Evolutionary conservation across 2,797 vertebrate genomes (phyloP), one percentile per base, ranked within the genome.

Genomic region (Helostoma temminkii): DNA sequence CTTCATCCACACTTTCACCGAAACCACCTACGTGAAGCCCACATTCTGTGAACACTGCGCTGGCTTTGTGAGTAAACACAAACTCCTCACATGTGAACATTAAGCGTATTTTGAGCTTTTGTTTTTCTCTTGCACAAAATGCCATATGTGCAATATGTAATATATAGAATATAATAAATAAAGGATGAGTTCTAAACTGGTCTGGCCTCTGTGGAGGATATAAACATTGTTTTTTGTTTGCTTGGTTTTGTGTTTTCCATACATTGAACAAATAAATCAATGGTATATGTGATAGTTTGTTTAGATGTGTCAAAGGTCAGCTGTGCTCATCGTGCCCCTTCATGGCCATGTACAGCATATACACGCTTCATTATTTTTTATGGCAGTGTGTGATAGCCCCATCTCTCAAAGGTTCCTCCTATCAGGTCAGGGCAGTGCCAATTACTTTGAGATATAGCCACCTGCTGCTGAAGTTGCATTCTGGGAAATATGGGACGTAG

Each of bases 31-130:
- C 63, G 95, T 96, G 69, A 97, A 95, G 81, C 96, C 96, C 45
- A 95, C 96, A 6, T 97, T 97, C 93, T 97, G 96, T 15, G 91
- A 96, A 66, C 94, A 94, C 90, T 97, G 95, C 41, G 87, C 95
- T 19, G 95, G 95, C 76, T 96, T 97, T 77, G 96, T 98, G 88
- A 96, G 96, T 85, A 60, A 66, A 68, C 45, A 41, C 46, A 16
- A 1, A 2, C 12, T 1, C 3, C 32, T 41, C 15, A 3, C 3
- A 24, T 19, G 14, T 53, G 9, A 34, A 30, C 36, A 34, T 6
- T 25, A 28, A 32, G 53, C 28, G 11, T 10, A 2, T 46, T 59
- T 53, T 37, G 1, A 50, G 22, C 32, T 28, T 36, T 5, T 50
- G 19, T 36, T 21, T 49, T 14, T n/a, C n/a, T 5, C 2, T 43